Evolutionary conservation across 2,113 vertebrate species (phyloP), one percentile per base, ranked within the genome.

Genomic region (Amblyopsis rosae): DNA sequence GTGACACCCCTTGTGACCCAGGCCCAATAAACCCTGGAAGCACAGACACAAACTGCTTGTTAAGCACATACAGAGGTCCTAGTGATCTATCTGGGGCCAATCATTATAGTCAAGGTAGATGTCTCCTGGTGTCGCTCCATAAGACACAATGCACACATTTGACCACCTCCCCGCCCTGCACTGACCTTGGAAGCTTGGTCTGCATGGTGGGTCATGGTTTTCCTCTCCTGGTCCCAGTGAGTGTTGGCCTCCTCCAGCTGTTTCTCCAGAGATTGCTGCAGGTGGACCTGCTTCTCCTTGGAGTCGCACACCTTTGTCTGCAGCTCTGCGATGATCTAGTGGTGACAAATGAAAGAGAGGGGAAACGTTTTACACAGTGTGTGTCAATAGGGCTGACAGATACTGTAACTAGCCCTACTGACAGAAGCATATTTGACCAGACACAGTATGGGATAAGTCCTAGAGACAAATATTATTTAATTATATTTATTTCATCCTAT

Each of bases 121-220:
- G 53, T 15, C 49, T 12, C 49, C 49, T 15, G 16, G 16, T n/a
- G 53, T 16, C 16, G 53, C 7, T 57, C 19, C 57, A 32, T 6
- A 41, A 59, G 3, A 54, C 55, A 57, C 55, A 57, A 26, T 26
- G 16, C 16, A 19, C 12, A 32, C 56, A 19, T 7, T 7, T 17
- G 53, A 12, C 56, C 56, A 32, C 12, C 26, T 12, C 3, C 15
- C 49, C 10, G 56, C 7, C 7, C 13, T 1, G 17, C 26, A 49
- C 80, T 93, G 91, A 96, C 96, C 95, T 97, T 94, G 89, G 87
- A 90, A 87, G 86, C 82, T 88, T 88, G 91, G 80, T 95, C 90
- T 26, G 94, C 90, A 65, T 92, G 88, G 69, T 89, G 88, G 80
- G 90, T 92, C 68, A 96, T 75, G 62, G 92, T 90, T 82, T 87